Base-by-base conservation (phyloP, 2,797 vertebrate genomes). In the Eulemur mongoz region DNA sequence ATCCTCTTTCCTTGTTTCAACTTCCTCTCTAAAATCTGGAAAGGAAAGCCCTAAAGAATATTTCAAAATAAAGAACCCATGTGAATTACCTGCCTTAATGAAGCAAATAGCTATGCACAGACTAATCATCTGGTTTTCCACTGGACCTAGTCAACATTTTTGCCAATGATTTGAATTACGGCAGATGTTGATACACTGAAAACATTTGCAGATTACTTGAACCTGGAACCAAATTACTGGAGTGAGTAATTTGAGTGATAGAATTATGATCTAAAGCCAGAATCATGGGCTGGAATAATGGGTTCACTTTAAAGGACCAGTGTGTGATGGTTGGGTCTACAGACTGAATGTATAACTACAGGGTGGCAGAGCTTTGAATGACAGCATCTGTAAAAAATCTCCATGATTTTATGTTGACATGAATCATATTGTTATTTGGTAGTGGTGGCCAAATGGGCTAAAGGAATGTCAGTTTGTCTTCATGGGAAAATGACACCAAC, bases 231-330 rank as follows among this genome's bases (percentile, higher is more conserved):
- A 73, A 82, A 70, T 70, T 94, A 75, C 18, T 38, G 65, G 59
- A 83, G 13, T 52, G 27, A 95, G 40, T 83, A 82, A 88, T 95
- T 63, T 84, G 50, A 30, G 45, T 91, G 86, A 87, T 84, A 69
- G 82, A 91, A 91, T 95, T 95, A 79, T 91, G 79, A 89, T 48
- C 82, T 35, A 65, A 65, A 87, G 54, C 43, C 93, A 38, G 81
- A 89, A 70, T 73, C 92, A 65, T 57, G 78, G 32, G n/a, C 70
- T 91, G 63, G 50, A 85, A 89, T 91, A 84, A 92, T 81, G 73
- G 40, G 85, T 86, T 91, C 50, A 85, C 17, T 79, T 30, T 94
- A 70, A 94, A 54, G 30, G 52, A 80, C 72, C 54, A 50, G 4
- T 76, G n/a, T 76, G 57, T 72, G 22, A 63, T 78, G 22, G 89